These are phyloP conservation scores for Acleris sparsana DNA, from an alignment of 2,888 invertebrate species.

Conservation along the genomic window DNA sequence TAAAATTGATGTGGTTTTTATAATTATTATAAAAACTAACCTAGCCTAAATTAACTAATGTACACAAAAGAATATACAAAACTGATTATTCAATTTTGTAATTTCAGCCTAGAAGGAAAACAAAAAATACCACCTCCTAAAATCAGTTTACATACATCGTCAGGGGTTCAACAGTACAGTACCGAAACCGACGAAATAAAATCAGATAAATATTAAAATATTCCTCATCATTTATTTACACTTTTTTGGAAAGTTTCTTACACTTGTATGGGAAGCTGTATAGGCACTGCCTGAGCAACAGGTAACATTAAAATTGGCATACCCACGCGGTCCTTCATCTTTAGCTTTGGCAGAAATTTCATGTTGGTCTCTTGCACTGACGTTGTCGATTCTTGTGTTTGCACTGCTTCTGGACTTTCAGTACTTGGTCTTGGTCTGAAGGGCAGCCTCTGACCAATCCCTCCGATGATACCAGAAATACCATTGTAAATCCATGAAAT, in stretches of 20 bases:
- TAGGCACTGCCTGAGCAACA: conserved; percentile 42
- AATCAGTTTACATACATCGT: no score
- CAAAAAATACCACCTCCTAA: no score
- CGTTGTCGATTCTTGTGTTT: conserved; percentile 15
- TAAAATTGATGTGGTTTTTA: no score
- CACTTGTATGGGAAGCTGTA: conserved; percentile 43
- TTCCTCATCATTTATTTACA: not conserved
- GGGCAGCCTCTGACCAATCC: conserved; percentile 62
- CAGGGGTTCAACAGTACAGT: not conserved
- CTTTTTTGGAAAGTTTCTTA: conserved; percentile 27
- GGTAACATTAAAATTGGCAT: conserved; percentile 59
- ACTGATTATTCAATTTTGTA: no score
- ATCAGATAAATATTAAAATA: not conserved
- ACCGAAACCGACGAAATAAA: no score
- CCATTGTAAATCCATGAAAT: conserved; percentile 72
- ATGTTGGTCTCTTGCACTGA: conserved; percentile 42
- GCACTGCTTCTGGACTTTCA: conserved; percentile 22
- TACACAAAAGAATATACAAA: no score
- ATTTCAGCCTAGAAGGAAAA: no score
- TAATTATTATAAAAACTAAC: no score
- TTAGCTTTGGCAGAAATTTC: conserved; percentile 50
- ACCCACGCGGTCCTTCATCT: conserved; percentile 42
- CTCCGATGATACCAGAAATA: conserved; percentile 56
- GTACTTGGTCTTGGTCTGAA: conserved; percentile 50
- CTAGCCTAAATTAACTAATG: no score